phyloP scores from a whole-genome alignment of 2,113 vertebrate species.

The Antigone vipio region DNA sequence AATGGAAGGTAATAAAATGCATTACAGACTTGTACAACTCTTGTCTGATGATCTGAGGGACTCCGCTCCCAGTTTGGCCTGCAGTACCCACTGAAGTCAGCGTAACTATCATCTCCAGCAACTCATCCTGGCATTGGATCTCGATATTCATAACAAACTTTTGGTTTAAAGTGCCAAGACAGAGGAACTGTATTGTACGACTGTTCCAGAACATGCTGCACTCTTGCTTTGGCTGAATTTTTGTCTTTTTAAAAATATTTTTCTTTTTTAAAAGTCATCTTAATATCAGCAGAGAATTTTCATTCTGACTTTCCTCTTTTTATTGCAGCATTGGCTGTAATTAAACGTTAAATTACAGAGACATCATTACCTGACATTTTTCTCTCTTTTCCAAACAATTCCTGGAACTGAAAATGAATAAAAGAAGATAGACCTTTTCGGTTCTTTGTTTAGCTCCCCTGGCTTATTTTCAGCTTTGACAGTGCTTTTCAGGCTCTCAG shows the following conservation, averaged over 20 bases:
- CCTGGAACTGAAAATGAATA: background rate
- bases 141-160: background rate
- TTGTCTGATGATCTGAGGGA: background rate
- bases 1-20: background rate
- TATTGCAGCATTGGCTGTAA: background rate
- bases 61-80: background rate
- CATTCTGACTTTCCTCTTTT: background rate
- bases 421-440: background rate
- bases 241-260: background rate
- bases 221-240: background rate
- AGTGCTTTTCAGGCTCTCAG: background rate
- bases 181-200: background rate
- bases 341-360: background rate
- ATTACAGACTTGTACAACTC: background rate
- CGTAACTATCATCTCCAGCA: background rate
- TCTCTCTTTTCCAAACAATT: background rate
- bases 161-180: background rate
- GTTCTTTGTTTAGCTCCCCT: background rate
- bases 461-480: slow-evolving; percentile 11
- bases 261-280: background rate
- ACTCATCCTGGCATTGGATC: background rate
- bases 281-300: background rate
- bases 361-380: background rate
- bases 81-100: background rate
- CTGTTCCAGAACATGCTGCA: background rate